Evolutionary conservation across 2,797 vertebrate species (phyloP).

Genomic region (Agapornis canus): DNA sequence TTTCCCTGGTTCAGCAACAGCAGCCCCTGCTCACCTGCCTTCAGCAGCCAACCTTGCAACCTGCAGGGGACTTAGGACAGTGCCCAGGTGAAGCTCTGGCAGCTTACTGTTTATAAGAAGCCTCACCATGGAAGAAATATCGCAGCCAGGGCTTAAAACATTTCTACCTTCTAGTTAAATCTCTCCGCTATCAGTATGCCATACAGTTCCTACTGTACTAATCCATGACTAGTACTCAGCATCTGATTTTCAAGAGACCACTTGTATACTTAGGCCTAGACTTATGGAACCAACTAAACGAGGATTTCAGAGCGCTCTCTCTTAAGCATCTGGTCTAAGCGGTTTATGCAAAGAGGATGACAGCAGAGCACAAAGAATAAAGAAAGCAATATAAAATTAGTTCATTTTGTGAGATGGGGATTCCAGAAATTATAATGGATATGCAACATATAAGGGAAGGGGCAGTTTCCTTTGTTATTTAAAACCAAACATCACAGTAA

Average conservation of each 20-base stretch:
- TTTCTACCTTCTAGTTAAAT: not conserved
- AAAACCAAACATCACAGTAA: not conserved
- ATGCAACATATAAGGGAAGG: not conserved
- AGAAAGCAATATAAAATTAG: not conserved
- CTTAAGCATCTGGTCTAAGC: not conserved
- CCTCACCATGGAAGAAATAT: not conserved
- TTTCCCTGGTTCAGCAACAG: not conserved
- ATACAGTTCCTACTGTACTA: fast-evolving
- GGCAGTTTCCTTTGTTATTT: not conserved
- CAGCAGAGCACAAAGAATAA: not conserved
- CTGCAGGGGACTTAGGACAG: fast-evolving
- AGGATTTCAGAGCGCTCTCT: not conserved
- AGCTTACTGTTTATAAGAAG: not conserved
- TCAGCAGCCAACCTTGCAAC: not conserved
- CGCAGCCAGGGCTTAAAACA: not conserved
- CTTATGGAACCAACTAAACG: not conserved
- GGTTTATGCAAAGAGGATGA: not conserved
- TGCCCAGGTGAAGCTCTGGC: not conserved
- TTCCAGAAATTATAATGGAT: not conserved
- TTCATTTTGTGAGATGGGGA: not conserved
- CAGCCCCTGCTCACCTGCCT: not conserved
- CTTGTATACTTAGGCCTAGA: not conserved
- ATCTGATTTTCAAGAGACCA: not conserved
- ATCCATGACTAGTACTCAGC: not conserved
- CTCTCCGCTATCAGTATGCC: not conserved